Base-by-base conservation (phyloP, 2,797 vertebrate species). In the Bucorvus abyssinicus region DNA sequence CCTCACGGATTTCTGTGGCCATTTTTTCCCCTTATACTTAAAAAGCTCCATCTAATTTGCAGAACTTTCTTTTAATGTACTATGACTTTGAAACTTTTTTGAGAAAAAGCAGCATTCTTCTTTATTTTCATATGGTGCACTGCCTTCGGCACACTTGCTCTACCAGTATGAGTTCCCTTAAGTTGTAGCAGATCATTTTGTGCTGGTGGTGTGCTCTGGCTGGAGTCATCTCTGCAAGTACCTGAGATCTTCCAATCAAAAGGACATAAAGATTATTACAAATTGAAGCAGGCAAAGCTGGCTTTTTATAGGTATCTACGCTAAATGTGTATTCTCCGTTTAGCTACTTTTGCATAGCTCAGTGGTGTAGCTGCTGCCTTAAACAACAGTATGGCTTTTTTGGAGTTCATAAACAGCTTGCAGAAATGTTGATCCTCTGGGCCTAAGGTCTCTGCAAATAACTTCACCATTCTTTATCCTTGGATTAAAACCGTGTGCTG, bases 401-500 rank as follows among this genome's bases (percentile, higher is more conserved):
- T 68, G 4, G n/a, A 84, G 32, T 68, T 93, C 59, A 34, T 61
- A 59, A 94, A 55, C 27, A 73, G n/a, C 38, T 87, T 87, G 67
- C 80, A 79, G 80, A 87, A 90, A 40, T 56, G 8, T 49, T 76
- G 65, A 87, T 92, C 80, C 47, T 70, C n/a, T 87, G 50, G 40
- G 26, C 69, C 30, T 55, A 44, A 27, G 22, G 57, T 84, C 56
- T 93, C 77, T 95, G 77, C 83, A 94, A 69, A 84, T 95, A 89
- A 82, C 42, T 14, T 92, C 29, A 26, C 30, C 16, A 5, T 79
- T 73, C 44, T 84, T 73, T 40, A 56, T 93, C 80, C 67, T 70
- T 84, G 65, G 70, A 63, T 89, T 91, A 82, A 89, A 92, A 67
- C 42, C 52, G 30, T 87, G 93, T 96, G 93, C 93, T 95, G 94